These are phyloP conservation scores for Atherinomorus stipes DNA, from an alignment of 2,113 vertebrate species.

Conservation along the genomic window DNA sequence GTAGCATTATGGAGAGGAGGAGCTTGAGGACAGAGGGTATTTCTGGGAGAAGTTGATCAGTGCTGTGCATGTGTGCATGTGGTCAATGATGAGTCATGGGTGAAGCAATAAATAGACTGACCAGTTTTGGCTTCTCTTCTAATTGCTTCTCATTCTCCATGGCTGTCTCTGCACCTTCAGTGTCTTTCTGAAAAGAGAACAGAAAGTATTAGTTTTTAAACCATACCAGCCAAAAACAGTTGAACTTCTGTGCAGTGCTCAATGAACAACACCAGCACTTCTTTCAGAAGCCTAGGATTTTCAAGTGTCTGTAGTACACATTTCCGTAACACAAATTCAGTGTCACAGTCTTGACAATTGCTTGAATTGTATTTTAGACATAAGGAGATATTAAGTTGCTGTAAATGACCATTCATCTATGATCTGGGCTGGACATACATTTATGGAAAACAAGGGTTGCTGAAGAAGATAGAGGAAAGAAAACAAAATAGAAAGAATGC, in stretches of 20 bases:
- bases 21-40: conserved; percentile 5
- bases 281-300: too few species aligned
- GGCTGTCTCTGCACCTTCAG: conserved; percentile 23
- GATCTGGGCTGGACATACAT: too few species aligned
- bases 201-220: neutral
- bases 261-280: neutral
- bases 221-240: neutral
- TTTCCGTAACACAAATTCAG: too few species aligned
- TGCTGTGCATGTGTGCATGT: conserved; percentile 16
- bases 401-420: too few species aligned
- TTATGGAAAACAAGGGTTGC: too few species aligned
- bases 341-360: too few species aligned
- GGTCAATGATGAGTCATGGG: conserved; percentile 36
- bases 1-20: conserved; percentile 26
- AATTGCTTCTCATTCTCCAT: conserved; percentile 36
- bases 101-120: conserved; percentile 43
- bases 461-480: too few species aligned
- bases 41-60: conserved; percentile 34
- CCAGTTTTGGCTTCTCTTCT: conserved; percentile 50
- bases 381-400: too few species aligned
- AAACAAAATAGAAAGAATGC: too few species aligned
- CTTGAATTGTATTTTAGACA: too few species aligned
- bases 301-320: too few species aligned
- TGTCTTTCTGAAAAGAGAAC: conserved; percentile 57
- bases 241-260: too few species aligned